These are phyloP conservation scores for Oceanodroma leucorhoa DNA, from an alignment of 2,797 vertebrate genomes.

Conservation along the genomic window DNA sequence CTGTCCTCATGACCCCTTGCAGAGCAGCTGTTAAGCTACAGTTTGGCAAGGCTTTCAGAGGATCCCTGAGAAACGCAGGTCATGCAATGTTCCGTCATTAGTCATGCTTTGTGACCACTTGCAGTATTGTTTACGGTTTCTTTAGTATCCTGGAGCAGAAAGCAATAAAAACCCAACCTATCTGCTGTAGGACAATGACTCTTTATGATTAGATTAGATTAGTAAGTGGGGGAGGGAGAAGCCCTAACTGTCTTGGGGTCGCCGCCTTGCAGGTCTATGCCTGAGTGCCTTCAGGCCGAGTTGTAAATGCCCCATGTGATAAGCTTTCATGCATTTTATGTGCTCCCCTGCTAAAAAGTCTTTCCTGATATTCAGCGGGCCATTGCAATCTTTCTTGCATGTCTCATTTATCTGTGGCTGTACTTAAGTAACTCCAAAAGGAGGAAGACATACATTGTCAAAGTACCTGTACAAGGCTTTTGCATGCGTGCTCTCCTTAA, in stretches of 20 bases:
- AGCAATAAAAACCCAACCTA: conserved; percentile 39
- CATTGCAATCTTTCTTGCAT: not conserved
- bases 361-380: not conserved
- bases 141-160: conserved; percentile 37
- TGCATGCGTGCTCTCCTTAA: not conserved
- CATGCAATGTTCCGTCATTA: conserved; percentile 33
- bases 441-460: not conserved
- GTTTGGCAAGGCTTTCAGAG: conserved; percentile 27
- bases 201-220: conserved; percentile 15
- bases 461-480: not conserved
- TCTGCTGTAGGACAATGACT: conserved; percentile 32
- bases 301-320: not conserved
- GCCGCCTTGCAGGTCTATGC: not conserved
- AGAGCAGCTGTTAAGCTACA: conserved; percentile 28
- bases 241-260: not conserved
- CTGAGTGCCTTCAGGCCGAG: not conserved
- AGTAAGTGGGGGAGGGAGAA: not conserved
- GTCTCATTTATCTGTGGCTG: not conserved
- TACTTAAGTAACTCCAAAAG: not conserved
- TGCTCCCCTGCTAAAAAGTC: not conserved
- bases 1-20: conserved; percentile 1
- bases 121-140: conserved; percentile 40
- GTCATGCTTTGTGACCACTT: conserved; percentile 49
- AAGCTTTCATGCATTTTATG: not conserved
- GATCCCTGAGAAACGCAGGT: conserved; percentile 43